phyloP scores from a whole-genome alignment of 2,797 vertebrate species.

The Melanogrammus aeglefinus region DNA sequence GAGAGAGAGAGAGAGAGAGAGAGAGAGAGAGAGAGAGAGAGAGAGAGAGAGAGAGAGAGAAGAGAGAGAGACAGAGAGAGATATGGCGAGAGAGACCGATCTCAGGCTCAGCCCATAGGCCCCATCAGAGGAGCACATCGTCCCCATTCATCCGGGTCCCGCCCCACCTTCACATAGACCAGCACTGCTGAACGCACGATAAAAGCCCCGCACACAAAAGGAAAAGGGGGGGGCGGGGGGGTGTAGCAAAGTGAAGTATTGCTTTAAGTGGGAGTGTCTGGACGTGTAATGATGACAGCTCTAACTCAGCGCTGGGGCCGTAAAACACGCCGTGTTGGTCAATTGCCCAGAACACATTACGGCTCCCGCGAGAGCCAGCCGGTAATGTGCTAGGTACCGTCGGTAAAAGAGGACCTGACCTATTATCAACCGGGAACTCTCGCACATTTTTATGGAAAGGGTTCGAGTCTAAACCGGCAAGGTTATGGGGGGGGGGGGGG shows the following conservation, averaged over 20 bases:
- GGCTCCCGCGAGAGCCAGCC: constrained; percentile 73
- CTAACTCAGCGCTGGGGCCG: constrained; percentile 79
- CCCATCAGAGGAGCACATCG: background rate
- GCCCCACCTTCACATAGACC: constrained; percentile 3
- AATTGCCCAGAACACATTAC: constrained; percentile 80
- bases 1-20: background rate
- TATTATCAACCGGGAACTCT: constrained; percentile 77
- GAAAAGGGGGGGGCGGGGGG: constrained; percentile 27
- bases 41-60: background rate
- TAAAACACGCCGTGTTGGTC: constrained; percentile 77
- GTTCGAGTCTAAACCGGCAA: constrained; percentile 57
- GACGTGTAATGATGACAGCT: constrained; percentile 82
- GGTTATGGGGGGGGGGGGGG: constrained; percentile 55
- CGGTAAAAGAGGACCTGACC: constrained; percentile 69
- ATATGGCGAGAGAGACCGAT: background rate
- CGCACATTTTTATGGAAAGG: constrained; percentile 66
- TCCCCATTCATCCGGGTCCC: background rate
- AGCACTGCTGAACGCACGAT: background rate
- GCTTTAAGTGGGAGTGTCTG: constrained; percentile 68
- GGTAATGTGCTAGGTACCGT: constrained; percentile 79
- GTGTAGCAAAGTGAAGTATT: constrained; percentile 70
- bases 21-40: background rate
- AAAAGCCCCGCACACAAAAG: background rate
- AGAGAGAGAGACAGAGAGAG: too few species aligned
- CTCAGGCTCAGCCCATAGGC: background rate